Percentiles rank a stretch among this genome's conserved stretches.
These are phyloP conservation scores for Globia sparganii DNA, from an alignment of 2,888 invertebrate species.

Conservation along the genomic window DNA sequence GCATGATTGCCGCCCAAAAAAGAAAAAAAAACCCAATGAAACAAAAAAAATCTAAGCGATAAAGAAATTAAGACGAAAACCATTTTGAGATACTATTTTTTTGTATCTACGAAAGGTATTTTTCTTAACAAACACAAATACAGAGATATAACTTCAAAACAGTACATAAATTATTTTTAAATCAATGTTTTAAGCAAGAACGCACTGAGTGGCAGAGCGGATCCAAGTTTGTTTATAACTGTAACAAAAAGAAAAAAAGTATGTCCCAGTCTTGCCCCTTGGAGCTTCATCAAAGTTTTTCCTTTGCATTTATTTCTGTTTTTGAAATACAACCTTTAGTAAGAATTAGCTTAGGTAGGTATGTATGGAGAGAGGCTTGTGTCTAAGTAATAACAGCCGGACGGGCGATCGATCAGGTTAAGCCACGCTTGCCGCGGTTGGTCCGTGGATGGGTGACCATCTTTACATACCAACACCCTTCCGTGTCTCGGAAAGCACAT, in stretches of 20 bases:
- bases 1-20: too few relatives aligned
- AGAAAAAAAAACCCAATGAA: too few relatives aligned
- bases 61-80: neutral
- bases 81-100: neutral
- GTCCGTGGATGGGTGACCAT: too few relatives aligned
- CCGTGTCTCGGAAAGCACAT: too few relatives aligned
- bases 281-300: constrained; percentile 64
- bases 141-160: constrained; percentile 27
- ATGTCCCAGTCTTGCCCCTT: constrained; percentile 32
- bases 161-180: constrained; percentile 52
- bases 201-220: constrained; percentile 48
- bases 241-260: constrained; percentile 63
- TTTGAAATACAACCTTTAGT: constrained; percentile 51
- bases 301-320: constrained; percentile 63
- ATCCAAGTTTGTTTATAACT: constrained; percentile 62
- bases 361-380: too few relatives aligned
- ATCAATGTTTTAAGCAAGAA: constrained; percentile 61
- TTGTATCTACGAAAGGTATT: constrained; percentile 2
- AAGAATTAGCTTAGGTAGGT: constrained; percentile 36
- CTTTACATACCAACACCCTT: too few relatives aligned
- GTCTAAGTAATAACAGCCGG: too few relatives aligned
- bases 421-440: too few relatives aligned
- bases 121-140: constrained; percentile 17
- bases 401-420: too few relatives aligned
- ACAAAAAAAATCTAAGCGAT: neutral